phyloP scores from a whole-genome alignment of 2,113 vertebrate species.

The Chamaea fasciata region DNA sequence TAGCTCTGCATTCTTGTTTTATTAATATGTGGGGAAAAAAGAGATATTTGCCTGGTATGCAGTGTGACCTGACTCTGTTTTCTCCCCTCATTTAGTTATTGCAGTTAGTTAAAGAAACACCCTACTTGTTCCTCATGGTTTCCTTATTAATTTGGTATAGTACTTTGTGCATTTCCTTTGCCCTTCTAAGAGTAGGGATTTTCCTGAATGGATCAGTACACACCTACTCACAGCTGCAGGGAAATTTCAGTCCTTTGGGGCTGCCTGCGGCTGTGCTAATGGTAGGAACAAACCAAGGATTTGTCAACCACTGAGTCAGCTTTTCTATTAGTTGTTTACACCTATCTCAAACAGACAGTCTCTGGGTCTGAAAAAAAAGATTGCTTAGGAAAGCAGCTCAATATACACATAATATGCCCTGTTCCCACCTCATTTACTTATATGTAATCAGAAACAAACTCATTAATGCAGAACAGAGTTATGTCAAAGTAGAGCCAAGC shows the following conservation, averaged over 20 bases:
- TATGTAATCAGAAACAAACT: neutral
- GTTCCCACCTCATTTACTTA: neutral
- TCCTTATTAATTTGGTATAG: neutral
- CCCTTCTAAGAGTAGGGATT: neutral
- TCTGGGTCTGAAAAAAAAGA: neutral
- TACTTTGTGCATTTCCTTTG: neutral
- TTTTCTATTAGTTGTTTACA: neutral
- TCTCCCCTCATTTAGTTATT: neutral
- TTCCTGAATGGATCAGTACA: neutral
- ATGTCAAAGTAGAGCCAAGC: neutral
- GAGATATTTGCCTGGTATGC: neutral
- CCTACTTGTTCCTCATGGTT: neutral
- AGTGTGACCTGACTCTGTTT: neutral
- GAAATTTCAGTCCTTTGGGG: neutral
- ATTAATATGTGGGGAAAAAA: neutral
- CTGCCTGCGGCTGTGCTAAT: neutral
- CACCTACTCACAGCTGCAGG: neutral
- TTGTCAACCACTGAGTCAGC: neutral
- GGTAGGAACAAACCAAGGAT: neutral
- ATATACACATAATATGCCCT: neutral
- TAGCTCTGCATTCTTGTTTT: neutral
- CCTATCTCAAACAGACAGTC: neutral
- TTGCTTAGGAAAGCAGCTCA: neutral
- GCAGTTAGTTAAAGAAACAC: neutral
- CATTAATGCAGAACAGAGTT: neutral